Conservation (phyloP, 2,888 invertebrate species). For the Tetragonula carbonaria region DNA sequence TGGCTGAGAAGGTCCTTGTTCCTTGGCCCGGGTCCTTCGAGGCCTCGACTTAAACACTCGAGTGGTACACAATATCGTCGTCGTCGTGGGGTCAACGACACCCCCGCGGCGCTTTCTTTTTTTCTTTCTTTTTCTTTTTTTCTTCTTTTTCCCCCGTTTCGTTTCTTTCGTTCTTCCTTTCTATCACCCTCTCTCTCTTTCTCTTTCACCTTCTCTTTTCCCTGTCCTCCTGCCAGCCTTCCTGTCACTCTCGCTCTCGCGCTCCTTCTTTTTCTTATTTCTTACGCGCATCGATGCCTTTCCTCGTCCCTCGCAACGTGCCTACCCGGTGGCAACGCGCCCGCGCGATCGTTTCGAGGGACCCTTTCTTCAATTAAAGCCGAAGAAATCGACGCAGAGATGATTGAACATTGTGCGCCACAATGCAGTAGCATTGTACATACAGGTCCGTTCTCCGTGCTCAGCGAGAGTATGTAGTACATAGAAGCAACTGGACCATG, state of each 20-base stretch:
- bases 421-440: constrained; percentile 73
- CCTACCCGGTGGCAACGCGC: neutral
- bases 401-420: constrained; percentile 76
- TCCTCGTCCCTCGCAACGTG: constrained; percentile 23
- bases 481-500: constrained; percentile 81
- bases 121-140: constrained; percentile 29
- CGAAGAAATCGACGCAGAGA: constrained; percentile 73
- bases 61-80: constrained; percentile 82
- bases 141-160: constrained; percentile 48
- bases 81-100: constrained; percentile 82
- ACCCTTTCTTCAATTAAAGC: constrained; percentile 78
- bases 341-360: constrained; percentile 39
- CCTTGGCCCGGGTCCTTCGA: constrained; percentile 77
- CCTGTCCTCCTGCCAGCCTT: constrained; percentile 1
- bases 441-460: constrained; percentile 68
- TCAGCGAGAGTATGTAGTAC: constrained; percentile 73
- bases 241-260: constrained; percentile 16
- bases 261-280: constrained; percentile 37
- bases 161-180: constrained; percentile 43
- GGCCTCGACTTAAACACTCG: constrained; percentile 79
- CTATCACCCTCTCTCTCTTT: constrained; percentile 18
- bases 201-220: constrained; percentile 9
- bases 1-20: constrained; percentile 82
- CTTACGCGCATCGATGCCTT: constrained; percentile 44
- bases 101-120: constrained; percentile 70